Conservation (phyloP, 1,140 invertebrate genomes). For the Lepidurus packardi region DNA sequence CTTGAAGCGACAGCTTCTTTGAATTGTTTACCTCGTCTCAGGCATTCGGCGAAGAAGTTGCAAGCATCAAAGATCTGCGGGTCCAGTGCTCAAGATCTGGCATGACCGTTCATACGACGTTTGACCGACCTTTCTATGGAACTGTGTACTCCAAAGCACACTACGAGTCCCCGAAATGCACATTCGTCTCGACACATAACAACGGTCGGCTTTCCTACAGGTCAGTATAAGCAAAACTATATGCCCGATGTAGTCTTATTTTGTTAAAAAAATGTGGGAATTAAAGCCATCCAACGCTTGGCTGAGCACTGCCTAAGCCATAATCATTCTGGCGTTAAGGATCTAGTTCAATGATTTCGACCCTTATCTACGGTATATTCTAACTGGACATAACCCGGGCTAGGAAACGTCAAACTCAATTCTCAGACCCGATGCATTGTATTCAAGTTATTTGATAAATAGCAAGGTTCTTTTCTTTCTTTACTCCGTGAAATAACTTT, state of each 20-base stretch:
- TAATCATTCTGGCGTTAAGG: not conserved
- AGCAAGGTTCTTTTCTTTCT: no score
- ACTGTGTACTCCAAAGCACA: conserved; percentile 34
- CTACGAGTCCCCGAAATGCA: conserved; percentile 33
- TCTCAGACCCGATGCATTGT: no score
- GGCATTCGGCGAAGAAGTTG: conserved; percentile 7
- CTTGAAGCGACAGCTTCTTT: not conserved
- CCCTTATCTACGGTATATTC: not conserved
- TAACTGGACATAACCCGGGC: not conserved
- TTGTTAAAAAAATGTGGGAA: not conserved
- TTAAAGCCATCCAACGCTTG: not conserved
- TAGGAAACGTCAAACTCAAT: not conserved
- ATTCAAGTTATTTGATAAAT: no score
- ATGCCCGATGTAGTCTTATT: not conserved
- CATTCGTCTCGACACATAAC: conserved; percentile 28
- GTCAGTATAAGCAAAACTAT: conserved; percentile 1
- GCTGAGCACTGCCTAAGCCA: not conserved
- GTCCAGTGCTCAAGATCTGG: conserved; percentile 39
- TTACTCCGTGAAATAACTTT: no score
- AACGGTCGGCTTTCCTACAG: conserved; percentile 30
- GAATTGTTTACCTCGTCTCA: not conserved
- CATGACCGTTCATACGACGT: conserved; percentile 33
- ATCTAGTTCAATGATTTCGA: not conserved
- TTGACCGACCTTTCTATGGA: conserved; percentile 34
- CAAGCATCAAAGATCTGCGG: conserved; percentile 11